phyloP scores from a whole-genome alignment of 2,888 invertebrate genomes.

The Coenonympha arcania region DNA sequence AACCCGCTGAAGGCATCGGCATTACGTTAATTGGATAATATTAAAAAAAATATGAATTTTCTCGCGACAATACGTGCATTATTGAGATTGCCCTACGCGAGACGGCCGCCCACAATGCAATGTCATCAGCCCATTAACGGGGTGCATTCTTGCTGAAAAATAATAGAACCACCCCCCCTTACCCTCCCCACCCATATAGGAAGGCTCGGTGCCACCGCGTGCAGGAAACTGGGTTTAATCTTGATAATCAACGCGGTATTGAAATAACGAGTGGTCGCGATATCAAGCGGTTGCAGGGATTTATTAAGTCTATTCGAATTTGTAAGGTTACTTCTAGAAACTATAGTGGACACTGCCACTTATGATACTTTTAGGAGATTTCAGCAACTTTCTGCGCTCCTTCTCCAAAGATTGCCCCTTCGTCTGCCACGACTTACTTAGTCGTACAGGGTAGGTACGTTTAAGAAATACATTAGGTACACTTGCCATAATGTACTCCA shows the following conservation, averaged over 20 bases:
- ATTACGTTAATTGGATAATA: slow-evolving; percentile 37
- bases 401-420: no score
- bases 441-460: no score
- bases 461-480: no score
- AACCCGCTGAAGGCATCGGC: slow-evolving; percentile 15
- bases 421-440: no score
- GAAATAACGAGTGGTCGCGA: background rate
- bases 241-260: background rate
- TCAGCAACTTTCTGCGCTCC: no score
- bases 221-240: slow-evolving; percentile 2
- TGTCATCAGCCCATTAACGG: slow-evolving; percentile 64
- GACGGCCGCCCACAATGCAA: slow-evolving; percentile 48
- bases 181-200: slow-evolving; percentile 34
- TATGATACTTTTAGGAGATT: no score
- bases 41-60: slow-evolving; percentile 47
- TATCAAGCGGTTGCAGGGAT: background rate
- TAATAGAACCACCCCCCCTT: slow-evolving; percentile 43
- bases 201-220: slow-evolving; percentile 36
- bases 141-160: slow-evolving; percentile 67
- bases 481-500: no score
- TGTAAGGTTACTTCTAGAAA: no score
- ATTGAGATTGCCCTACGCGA: slow-evolving; percentile 60
- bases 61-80: slow-evolving; percentile 49
- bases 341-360: no score
- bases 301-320: no score